Evolutionary conservation across 1,140 invertebrate genomes (phyloP).

Genomic region (Hylaeus volcanicus): DNA sequence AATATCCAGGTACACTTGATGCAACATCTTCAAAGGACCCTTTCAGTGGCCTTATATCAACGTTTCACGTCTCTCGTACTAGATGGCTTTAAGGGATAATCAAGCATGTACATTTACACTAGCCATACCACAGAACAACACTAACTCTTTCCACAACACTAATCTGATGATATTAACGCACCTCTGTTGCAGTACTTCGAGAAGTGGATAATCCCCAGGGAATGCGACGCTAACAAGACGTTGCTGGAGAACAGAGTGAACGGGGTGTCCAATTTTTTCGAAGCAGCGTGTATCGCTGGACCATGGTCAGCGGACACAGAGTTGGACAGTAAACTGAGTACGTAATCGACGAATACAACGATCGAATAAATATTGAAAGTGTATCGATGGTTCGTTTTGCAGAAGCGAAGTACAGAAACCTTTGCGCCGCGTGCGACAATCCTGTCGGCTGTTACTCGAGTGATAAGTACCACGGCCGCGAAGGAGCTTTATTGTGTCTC

Average conservation of each 20-base stretch:
- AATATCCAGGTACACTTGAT: no score
- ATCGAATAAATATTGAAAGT: not conserved
- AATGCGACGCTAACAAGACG: conserved; percentile 84
- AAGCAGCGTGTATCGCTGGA: conserved; percentile 89
- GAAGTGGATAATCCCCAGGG: conserved; percentile 84
- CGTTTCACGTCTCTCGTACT: no score
- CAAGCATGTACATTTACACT: no score
- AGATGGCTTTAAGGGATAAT: no score
- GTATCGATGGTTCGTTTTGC: conserved; percentile 32
- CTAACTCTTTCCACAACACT: not conserved
- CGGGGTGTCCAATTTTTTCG: conserved; percentile 86
- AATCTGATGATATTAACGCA: not conserved
- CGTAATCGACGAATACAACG: conserved; percentile 57
- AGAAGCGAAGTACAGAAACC: conserved; percentile 86
- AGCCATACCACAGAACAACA: no score
- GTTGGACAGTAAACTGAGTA: conserved; percentile 86
- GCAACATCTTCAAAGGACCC: no score
- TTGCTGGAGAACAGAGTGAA: conserved; percentile 87
- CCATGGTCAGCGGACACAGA: conserved; percentile 87
- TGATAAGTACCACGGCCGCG: conserved; percentile 90
- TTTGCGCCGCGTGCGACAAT: conserved; percentile 86
- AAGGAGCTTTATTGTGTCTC: conserved; percentile 90
- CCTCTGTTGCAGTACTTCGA: conserved; percentile 85
- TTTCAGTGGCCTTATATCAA: no score
- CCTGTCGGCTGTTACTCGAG: conserved; percentile 82